phyloP scores from a whole-genome alignment of 2,888 invertebrate species.

The Exephanes ischioxanthus region DNA sequence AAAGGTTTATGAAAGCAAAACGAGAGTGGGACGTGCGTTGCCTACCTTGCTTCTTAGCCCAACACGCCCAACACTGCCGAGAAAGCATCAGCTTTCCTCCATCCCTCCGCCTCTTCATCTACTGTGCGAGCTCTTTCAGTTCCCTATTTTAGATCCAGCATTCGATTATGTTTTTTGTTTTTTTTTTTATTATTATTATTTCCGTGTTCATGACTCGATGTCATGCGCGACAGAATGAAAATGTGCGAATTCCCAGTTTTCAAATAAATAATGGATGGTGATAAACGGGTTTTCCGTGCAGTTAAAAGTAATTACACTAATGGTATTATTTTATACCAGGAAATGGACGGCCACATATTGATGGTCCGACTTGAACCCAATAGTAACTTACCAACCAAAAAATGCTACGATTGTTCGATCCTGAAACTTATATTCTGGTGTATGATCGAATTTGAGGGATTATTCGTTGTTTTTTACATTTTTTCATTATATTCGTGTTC shows the following conservation, averaged over 20 bases:
- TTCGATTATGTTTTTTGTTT: conserved; percentile 52
- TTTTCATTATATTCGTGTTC: too few relatives aligned
- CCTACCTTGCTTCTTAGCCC: conserved; percentile 73
- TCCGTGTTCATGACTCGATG: not conserved
- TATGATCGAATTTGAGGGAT: too few relatives aligned
- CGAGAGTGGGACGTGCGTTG: conserved; percentile 79
- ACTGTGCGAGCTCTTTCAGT: conserved; percentile 69
- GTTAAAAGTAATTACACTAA: not conserved
- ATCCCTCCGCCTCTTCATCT: conserved; percentile 43
- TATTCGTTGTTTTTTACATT: not conserved
- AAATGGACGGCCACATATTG: too few relatives aligned
- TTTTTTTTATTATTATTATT: conserved; percentile 57
- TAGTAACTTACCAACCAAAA: too few relatives aligned
- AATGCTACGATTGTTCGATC: too few relatives aligned
- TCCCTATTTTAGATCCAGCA: conserved; percentile 13
- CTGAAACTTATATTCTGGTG: too few relatives aligned
- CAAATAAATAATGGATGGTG: not conserved
- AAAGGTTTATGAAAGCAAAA: conserved; percentile 81
- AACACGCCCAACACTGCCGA: conserved; percentile 40
- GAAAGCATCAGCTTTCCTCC: conserved; percentile 63
- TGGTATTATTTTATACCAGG: not conserved
- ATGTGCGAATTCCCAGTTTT: not conserved
- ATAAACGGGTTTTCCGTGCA: not conserved
- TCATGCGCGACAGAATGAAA: not conserved
- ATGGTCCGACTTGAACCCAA: too few relatives aligned